phyloP scores from a whole-genome alignment of 2,888 invertebrate genomes.

The Drosophila demipolita region DNA sequence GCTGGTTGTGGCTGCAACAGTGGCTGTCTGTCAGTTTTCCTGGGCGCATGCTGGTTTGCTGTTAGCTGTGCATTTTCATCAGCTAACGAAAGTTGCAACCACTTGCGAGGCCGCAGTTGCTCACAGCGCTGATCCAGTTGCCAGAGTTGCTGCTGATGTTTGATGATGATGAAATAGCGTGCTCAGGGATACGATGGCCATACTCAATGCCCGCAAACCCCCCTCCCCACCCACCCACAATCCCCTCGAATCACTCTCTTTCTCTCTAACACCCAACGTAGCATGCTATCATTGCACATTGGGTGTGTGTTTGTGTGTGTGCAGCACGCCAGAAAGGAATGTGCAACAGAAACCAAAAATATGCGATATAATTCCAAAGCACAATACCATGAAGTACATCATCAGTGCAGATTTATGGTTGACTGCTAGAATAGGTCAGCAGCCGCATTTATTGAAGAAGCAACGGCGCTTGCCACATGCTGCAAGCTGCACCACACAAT shows the following conservation, averaged over 20 bases:
- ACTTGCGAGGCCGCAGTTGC: constrained; percentile 54
- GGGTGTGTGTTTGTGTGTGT: constrained; percentile 14
- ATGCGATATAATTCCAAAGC: constrained; percentile 82
- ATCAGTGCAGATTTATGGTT: constrained; percentile 83
- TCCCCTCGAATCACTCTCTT: neutral
- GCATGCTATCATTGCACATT: neutral
- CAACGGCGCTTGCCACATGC: constrained; percentile 49
- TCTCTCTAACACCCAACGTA: neutral
- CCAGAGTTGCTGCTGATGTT: constrained; percentile 55
- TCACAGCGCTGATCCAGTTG: constrained; percentile 39
- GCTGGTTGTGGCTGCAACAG: neutral
- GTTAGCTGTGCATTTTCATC: constrained; percentile 74
- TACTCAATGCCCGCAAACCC: constrained; percentile 3
- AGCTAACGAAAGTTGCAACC: constrained; percentile 69
- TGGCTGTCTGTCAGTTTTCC: constrained; percentile 12
- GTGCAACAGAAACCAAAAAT: constrained; percentile 81
- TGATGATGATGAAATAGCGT: constrained; percentile 80
- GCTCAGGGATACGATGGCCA: constrained; percentile 54
- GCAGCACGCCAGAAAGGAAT: constrained; percentile 76
- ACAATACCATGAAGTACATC: constrained; percentile 82
- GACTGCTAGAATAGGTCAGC: constrained; percentile 83
- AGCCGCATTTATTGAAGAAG: constrained; percentile 74
- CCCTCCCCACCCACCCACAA: neutral
- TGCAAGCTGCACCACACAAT: constrained; percentile 23
- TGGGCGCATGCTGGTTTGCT: constrained; percentile 38